Base-by-base conservation (phyloP, 2,113 vertebrate species). In the Brienomyrus longianalis region DNA sequence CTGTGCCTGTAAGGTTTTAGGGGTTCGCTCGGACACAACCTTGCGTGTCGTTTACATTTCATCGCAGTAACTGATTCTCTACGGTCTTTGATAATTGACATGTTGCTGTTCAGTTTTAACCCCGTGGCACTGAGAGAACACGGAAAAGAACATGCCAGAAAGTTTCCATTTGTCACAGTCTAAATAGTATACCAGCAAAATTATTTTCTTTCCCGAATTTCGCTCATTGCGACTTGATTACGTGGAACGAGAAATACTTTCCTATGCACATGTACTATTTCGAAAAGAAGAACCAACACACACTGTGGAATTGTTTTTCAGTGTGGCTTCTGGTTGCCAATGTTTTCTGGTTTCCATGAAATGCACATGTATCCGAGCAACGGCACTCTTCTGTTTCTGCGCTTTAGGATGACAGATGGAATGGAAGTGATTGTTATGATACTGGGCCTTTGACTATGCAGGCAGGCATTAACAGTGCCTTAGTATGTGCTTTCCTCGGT, bases 311-410 rank as follows among this genome's bases (percentile, higher is more conserved):
- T 48, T 84, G 83, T 48, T 47, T 48, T 84, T 5, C 88, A 74
- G 62, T 48, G 43, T 23, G 47, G 59, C 27, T 35, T 50, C 80
- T 86, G 59, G 70, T 87, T 87, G 83, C 85, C 56, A 51, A 3
- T 77, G 21, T 87, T 80, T 66, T 70, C 59, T 62, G 86, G 86
- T 74, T 43, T 51, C 54, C 48, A 52, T 80, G 21, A 54, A 54
- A 43, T 88, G 45, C 89, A 31, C 48, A 43, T n/a, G 91, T 88
- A 88, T 88, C 74, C 77, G 66, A 51, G 88, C 50, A 91, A 85
- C 88, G 31, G 50, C 47, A 74, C 39, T 74, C 52, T 51, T 83
- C 80, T 86, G 43, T 39, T 89, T 35, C 51, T 87, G 50, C 21
- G 27, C 74, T 45, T 35, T 35, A 17, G 50, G 88, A 43, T 89